A percentile compares a stretch with the other conserved stretches of the same genome.
These are phyloP conservation scores for Leptodactylus fuscus DNA, from an alignment of 2,113 vertebrate genomes.

Conservation along the genomic window DNA sequence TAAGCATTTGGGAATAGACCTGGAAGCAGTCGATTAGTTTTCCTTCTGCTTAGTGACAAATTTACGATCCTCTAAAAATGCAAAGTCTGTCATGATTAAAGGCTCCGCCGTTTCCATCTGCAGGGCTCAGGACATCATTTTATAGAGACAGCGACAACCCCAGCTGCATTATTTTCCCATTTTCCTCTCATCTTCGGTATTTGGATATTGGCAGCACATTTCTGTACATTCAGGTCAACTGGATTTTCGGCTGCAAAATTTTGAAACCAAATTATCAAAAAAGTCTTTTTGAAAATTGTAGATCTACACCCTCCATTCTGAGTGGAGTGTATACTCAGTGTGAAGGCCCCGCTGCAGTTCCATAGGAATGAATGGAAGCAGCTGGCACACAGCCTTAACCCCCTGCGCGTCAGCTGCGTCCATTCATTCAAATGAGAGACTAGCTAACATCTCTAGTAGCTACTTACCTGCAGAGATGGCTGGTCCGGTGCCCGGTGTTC, in stretches of 20 bases:
- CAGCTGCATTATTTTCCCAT: neutral
- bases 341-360: no score
- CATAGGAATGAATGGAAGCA: no score
- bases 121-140: conserved; percentile 15
- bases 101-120: conserved; percentile 13
- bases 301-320: no score
- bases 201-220: neutral
- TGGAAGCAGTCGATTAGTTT: conserved; percentile 36
- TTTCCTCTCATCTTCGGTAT: neutral
- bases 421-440: no score
- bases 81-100: conserved; percentile 30
- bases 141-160: neutral
- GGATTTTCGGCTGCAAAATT: neutral
- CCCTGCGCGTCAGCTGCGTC: no score
- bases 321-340: no score
- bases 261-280: neutral
- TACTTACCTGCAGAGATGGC: no score
- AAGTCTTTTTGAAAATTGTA: neutral
- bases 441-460: no score
- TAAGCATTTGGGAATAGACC: conserved; percentile 23
- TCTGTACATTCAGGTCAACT: neutral
- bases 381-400: no score
- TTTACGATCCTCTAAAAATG: conserved; percentile 38
- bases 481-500: no score
- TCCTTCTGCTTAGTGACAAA: conserved; percentile 38